Evolutionary conservation across 2,888 invertebrate genomes (phyloP).

Genomic region (Pyrrhia umbra): DNA sequence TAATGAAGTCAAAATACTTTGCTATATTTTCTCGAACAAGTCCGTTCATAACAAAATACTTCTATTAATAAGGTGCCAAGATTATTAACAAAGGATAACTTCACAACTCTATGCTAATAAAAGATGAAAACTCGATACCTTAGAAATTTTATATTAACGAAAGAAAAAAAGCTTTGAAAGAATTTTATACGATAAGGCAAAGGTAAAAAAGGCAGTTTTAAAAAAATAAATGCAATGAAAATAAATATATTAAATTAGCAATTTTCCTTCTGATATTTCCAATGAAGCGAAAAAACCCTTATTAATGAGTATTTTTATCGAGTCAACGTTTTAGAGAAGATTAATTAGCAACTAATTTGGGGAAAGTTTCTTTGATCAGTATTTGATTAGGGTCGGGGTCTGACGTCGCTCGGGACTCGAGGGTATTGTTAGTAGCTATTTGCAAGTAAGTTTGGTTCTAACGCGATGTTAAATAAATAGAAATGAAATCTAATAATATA

Average conservation of each 20-base stretch:
- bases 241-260: slow-evolving; percentile 8
- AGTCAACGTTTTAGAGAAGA: slow-evolving; percentile 7
- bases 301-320: slow-evolving; percentile 28
- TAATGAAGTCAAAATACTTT: too few species aligned
- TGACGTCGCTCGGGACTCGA: slow-evolving; percentile 5
- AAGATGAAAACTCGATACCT: too few species aligned
- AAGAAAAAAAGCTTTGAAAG: too few species aligned
- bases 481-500: neutral
- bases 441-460: slow-evolving; percentile 8
- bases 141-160: too few species aligned
- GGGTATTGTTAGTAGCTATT: slow-evolving; percentile 16
- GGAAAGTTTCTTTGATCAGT: slow-evolving; percentile 46
- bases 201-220: neutral
- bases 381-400: slow-evolving; percentile 49
- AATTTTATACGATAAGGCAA: too few species aligned
- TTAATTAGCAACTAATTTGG: slow-evolving; percentile 42
- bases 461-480: neutral
- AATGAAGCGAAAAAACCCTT: slow-evolving; percentile 5
- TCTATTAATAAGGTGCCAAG: too few species aligned
- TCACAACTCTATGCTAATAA: too few species aligned
- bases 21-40: too few species aligned
- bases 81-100: too few species aligned
- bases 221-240: neutral
- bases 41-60: too few species aligned
- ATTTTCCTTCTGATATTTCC: slow-evolving; percentile 7